Conservation (phyloP, 2,113 vertebrate genomes). For the Pipra filicauda region DNA sequence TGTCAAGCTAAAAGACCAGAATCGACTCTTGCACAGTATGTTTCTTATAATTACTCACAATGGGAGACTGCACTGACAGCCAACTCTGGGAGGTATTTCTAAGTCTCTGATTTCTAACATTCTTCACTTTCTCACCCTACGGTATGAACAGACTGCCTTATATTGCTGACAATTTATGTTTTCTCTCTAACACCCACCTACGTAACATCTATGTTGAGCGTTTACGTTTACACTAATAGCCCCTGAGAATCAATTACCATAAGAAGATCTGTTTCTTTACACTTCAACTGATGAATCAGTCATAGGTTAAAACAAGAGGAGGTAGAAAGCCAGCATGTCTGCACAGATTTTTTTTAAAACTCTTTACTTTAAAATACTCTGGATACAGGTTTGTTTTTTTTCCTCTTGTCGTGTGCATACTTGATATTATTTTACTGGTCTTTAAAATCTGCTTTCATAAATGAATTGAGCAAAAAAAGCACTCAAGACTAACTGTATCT, state of each 20-base stretch:
- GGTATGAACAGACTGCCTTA: constrained; percentile 31
- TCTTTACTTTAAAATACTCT: constrained; percentile 60
- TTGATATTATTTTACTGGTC: constrained; percentile 26
- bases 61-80: constrained; percentile 7
- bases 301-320: constrained; percentile 59
- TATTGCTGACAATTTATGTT: constrained; percentile 45
- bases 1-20: constrained; percentile 26
- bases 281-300: constrained; percentile 67
- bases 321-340: constrained; percentile 60
- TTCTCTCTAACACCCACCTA: constrained; percentile 42
- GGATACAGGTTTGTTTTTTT: not conserved
- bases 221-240: constrained; percentile 58
- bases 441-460: constrained; percentile 43
- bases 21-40: not conserved
- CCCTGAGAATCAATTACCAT: constrained; percentile 54
- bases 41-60: constrained; percentile 47
- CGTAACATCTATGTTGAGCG: constrained; percentile 56
- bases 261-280: constrained; percentile 58
- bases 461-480: not conserved
- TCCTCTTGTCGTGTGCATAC: not conserved
- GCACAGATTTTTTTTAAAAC: constrained; percentile 39
- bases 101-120: constrained; percentile 12
- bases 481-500: not conserved
- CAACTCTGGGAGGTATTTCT: constrained; percentile 14
- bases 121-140: not conserved